Conservation (phyloP, 2,113 vertebrate genomes). For the Callospermophilus lateralis region DNA sequence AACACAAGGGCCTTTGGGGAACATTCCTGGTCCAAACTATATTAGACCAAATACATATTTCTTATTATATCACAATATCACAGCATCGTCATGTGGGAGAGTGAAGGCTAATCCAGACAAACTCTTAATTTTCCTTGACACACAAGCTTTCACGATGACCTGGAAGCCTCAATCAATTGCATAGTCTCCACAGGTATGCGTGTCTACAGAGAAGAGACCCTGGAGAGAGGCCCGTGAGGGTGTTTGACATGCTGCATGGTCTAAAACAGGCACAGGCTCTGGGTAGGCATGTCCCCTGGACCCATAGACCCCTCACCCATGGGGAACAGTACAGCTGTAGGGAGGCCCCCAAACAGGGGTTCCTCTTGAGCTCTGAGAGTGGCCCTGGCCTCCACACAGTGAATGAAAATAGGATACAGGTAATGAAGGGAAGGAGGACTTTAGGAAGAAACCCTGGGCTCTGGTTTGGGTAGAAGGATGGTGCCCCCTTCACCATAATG, state of each 20-base stretch:
- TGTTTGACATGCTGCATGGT: no score
- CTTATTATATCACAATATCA: no score
- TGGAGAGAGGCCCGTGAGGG: no score
- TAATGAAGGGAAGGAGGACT: background rate
- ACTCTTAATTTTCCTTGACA: no score
- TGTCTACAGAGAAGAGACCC: no score
- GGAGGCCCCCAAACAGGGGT: background rate
- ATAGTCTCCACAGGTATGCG: no score
- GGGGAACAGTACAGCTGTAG: background rate
- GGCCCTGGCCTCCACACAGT: background rate
- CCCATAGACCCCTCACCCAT: no score
- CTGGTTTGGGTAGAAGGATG: background rate
- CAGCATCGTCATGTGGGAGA: accelerated
- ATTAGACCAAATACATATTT: background rate
- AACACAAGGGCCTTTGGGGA: background rate
- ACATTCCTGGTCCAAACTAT: no score
- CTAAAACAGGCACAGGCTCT: background rate
- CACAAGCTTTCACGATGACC: no score
- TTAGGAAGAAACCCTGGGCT: background rate
- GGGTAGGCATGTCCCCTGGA: background rate
- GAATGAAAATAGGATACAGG: background rate
- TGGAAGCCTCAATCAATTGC: no score
- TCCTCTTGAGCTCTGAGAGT: background rate
- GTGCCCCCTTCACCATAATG: background rate
- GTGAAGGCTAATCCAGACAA: no score